These are phyloP conservation scores for Drosophila pruinosa DNA, from an alignment of 1,140 invertebrate species.

Conservation along the genomic window DNA sequence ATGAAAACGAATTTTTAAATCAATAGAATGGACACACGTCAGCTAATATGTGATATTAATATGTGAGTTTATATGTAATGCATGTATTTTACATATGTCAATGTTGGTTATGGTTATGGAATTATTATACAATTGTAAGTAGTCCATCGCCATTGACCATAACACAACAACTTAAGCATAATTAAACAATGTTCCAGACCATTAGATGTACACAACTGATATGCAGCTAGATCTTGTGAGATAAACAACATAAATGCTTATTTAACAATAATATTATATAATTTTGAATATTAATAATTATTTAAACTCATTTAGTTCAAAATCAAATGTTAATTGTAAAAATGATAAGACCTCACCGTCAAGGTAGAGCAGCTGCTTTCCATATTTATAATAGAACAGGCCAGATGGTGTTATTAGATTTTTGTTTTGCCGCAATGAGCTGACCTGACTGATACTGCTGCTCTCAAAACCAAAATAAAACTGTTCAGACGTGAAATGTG, in stretches of 20 bases:
- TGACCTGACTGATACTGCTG: not conserved
- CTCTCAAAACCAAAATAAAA: not conserved
- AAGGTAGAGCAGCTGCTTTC: not conserved
- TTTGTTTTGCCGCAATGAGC: not conserved
- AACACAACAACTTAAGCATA: constrained; percentile 19
- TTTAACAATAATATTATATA: not conserved
- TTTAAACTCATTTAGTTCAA: not conserved
- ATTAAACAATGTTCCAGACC: constrained; percentile 42
- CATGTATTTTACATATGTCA: not conserved
- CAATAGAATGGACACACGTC: constrained; percentile 52
- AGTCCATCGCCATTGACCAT: constrained; percentile 11
- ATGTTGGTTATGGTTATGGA: not conserved
- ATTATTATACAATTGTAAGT: not conserved
- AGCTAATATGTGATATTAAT: not conserved
- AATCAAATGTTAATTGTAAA: not conserved
- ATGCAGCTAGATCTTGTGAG: not conserved
- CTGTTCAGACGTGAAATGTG: not conserved
- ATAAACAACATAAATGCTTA: not conserved
- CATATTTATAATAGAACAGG: not conserved
- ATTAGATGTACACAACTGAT: constrained; percentile 42
- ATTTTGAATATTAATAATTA: not conserved
- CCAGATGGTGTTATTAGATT: not conserved
- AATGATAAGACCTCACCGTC: not conserved
- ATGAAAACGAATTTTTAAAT: constrained; percentile 51
- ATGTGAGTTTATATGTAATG: not conserved